Percentiles rank a stretch among this genome's conserved stretches.
These are phyloP conservation scores for Vollenhovia emeryi DNA, from an alignment of 1,140 invertebrate species.

Conservation along the genomic window DNA sequence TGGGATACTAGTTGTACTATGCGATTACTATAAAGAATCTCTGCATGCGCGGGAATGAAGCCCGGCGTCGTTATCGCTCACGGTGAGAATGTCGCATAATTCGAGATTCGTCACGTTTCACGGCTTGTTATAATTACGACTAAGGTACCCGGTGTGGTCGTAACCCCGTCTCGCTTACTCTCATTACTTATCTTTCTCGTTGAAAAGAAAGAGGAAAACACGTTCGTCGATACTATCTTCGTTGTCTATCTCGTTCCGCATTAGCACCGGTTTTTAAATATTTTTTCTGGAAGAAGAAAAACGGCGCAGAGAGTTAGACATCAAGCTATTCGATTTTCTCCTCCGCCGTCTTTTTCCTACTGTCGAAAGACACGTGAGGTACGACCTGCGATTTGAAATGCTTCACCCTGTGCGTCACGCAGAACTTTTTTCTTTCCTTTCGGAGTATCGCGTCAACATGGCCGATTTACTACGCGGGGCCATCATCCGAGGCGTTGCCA, in stretches of 20 bases:
- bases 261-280: neutral
- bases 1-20: too few species aligned
- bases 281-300: neutral
- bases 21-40: neutral
- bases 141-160: neutral
- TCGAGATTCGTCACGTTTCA: conserved; percentile 39
- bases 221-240: neutral
- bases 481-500: neutral
- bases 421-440: neutral
- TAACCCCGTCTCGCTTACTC: neutral
- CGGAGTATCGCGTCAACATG: neutral
- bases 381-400: neutral
- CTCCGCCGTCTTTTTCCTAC: neutral
- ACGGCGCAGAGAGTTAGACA: neutral
- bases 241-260: neutral
- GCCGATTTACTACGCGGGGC: neutral
- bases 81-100: conserved; percentile 34
- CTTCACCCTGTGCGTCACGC: neutral
- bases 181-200: neutral
- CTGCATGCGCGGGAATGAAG: neutral
- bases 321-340: neutral
- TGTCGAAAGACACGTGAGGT: neutral
- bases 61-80: neutral
- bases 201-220: neutral
- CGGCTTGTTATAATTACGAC: conserved; percentile 38